These are phyloP conservation scores for Platanista minor DNA, from an alignment of 2,113 vertebrate species.

Conservation along the genomic window DNA sequence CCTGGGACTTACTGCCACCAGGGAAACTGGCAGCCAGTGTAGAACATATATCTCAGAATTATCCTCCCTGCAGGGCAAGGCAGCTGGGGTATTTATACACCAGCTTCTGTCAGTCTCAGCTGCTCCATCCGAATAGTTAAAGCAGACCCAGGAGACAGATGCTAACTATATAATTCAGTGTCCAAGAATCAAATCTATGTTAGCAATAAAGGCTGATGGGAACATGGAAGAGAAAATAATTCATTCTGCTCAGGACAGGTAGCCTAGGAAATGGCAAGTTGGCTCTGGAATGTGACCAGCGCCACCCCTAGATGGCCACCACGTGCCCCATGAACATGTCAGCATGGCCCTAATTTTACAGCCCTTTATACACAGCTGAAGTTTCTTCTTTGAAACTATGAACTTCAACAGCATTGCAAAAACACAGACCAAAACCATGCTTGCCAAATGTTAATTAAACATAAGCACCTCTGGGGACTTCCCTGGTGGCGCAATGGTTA, in stretches of 20 bases:
- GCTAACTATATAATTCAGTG: neutral
- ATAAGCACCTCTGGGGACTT: neutral
- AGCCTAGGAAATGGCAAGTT: neutral
- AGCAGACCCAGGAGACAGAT: neutral
- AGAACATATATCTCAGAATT: neutral
- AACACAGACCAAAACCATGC: neutral
- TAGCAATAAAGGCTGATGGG: neutral
- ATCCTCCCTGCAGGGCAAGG: neutral
- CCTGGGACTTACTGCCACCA: neutral
- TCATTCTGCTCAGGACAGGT: neutral
- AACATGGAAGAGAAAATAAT: neutral
- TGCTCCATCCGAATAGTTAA: neutral
- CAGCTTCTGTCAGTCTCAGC: fast-evolving
- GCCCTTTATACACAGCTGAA: neutral
- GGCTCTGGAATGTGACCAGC: neutral
- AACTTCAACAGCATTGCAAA: neutral
- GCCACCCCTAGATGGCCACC: too few relatives aligned
- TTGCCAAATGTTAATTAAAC: neutral
- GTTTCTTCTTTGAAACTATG: neutral
- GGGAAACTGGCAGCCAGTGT: neutral
- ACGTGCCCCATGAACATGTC: neutral
- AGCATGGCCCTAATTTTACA: neutral
- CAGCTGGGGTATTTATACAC: too few relatives aligned
- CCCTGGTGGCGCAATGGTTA: too few relatives aligned
- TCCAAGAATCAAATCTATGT: neutral